Evolutionary conservation across 2,888 invertebrate genomes (phyloP).

Genomic region (Yponomeuta cagnagella): DNA sequence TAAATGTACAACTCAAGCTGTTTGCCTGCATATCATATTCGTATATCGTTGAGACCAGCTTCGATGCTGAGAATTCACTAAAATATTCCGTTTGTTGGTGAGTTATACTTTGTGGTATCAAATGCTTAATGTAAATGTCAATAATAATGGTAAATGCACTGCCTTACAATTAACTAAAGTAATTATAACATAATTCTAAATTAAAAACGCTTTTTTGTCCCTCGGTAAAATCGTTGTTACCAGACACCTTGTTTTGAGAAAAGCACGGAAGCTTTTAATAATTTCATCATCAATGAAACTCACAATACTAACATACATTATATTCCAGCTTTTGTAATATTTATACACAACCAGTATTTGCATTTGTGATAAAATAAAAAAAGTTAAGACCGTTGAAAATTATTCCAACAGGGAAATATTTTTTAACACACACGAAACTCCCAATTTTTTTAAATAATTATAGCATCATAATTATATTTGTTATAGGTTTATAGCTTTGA

Average conservation of each 20-base stretch:
- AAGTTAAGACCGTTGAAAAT: constrained; percentile 27
- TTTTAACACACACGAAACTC: constrained; percentile 18
- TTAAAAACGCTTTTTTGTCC: background rate
- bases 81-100: background rate
- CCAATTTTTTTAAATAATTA: constrained; percentile 17
- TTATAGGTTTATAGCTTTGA: background rate
- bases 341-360: constrained; percentile 39
- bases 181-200: constrained; percentile 8
- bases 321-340: constrained; percentile 64
- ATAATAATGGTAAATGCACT: constrained; percentile 40
- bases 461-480: background rate
- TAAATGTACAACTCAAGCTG: constrained; percentile 44
- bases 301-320: constrained; percentile 32
- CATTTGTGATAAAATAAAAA: constrained; percentile 37
- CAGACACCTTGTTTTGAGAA: background rate
- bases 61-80: constrained; percentile 4
- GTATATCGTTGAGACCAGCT: background rate
- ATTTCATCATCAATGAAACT: background rate
- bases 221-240: background rate
- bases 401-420: constrained; percentile 40
- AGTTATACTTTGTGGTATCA: constrained; percentile 27
- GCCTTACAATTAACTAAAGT: constrained; percentile 68
- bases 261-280: constrained; percentile 31
- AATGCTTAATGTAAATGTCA: constrained; percentile 52
- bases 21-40: constrained; percentile 60